phyloP scores from a whole-genome alignment of 2,797 vertebrate genomes.

The Siniperca scherzeri region DNA sequence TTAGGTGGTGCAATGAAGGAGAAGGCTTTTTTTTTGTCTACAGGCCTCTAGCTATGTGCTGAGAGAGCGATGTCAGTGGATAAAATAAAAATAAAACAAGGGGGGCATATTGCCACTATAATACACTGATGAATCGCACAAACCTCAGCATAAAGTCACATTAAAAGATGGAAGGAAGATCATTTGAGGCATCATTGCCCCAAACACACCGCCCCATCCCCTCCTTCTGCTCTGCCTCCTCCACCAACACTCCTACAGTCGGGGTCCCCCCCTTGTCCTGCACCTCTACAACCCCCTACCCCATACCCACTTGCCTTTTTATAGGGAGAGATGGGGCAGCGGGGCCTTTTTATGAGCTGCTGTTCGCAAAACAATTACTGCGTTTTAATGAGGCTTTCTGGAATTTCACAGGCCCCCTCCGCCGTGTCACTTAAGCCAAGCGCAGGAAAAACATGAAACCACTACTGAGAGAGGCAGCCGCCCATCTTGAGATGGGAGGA shows the following conservation, averaged over 20 bases:
- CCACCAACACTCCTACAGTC: constrained; percentile 17
- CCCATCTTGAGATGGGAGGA: constrained; percentile 36
- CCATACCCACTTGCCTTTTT: constrained; percentile 66
- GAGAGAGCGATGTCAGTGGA: constrained; percentile 28
- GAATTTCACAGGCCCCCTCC: constrained; percentile 65
- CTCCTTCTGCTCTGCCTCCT: constrained; percentile 2
- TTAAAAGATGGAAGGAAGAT: constrained; percentile 13
- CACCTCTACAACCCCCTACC: not conserved
- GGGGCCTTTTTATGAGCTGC: constrained; percentile 67
- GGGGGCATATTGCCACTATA: not conserved
- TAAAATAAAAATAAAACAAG: constrained; percentile 5
- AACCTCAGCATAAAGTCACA: not conserved
- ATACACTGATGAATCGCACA: not conserved
- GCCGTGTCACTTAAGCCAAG: constrained; percentile 53
- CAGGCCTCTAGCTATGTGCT: constrained; percentile 46
- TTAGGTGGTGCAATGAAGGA: constrained; percentile 63
- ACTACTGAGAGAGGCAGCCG: constrained; percentile 32
- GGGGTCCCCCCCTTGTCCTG: constrained; percentile 49
- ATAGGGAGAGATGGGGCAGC: constrained; percentile 65
- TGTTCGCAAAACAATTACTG: constrained; percentile 75
- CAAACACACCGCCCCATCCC: constrained; percentile 22
- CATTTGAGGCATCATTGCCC: constrained; percentile 10
- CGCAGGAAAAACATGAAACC: constrained; percentile 60
- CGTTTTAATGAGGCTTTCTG: constrained; percentile 78
- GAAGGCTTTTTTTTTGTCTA: constrained; percentile 16